A percentile compares a stretch with the other conserved stretches of the same genome.
Conservation (phyloP, 2,888 invertebrate genomes). For the Mystacides longicornis region DNA sequence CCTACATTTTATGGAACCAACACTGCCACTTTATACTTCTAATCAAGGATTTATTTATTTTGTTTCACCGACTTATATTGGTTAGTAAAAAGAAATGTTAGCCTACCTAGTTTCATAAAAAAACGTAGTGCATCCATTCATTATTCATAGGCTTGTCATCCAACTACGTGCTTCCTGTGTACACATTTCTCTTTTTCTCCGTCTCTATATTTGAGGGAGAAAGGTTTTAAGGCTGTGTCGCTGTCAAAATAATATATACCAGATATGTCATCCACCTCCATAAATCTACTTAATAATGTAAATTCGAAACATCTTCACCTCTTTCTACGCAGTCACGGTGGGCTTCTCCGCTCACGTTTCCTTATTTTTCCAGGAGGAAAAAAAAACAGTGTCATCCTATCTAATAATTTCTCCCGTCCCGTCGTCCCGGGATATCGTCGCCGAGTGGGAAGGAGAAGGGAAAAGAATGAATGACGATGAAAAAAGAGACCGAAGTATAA, state of each 20-base stretch:
- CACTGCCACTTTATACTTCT: too few relatives aligned
- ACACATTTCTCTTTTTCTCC: background rate
- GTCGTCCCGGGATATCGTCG: background rate
- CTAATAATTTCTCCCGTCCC: background rate
- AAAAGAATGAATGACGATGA: background rate
- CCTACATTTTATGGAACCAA: too few relatives aligned
- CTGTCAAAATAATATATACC: background rate
- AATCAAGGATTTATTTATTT: too few relatives aligned
- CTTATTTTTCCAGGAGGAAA: too few relatives aligned
- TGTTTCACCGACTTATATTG: too few relatives aligned
- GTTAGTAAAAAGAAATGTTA: too few relatives aligned
- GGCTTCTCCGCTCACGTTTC: background rate
- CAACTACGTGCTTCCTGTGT: background rate
- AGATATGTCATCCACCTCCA: background rate
- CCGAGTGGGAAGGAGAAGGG: background rate
- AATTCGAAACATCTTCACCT: slow-evolving; percentile 1
- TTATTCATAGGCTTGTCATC: background rate
- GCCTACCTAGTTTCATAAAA: too few relatives aligned
- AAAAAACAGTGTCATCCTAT: background rate
- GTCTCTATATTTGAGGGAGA: background rate
- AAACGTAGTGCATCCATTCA: background rate
- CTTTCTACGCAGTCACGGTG: background rate
- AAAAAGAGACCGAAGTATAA: slow-evolving; percentile 1
- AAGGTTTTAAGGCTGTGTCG: background rate
- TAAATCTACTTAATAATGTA: slow-evolving; percentile 2